These are phyloP conservation scores for Hipparchia sbordonii DNA, from an alignment of 2,888 invertebrate genomes.

Conservation along the genomic window DNA sequence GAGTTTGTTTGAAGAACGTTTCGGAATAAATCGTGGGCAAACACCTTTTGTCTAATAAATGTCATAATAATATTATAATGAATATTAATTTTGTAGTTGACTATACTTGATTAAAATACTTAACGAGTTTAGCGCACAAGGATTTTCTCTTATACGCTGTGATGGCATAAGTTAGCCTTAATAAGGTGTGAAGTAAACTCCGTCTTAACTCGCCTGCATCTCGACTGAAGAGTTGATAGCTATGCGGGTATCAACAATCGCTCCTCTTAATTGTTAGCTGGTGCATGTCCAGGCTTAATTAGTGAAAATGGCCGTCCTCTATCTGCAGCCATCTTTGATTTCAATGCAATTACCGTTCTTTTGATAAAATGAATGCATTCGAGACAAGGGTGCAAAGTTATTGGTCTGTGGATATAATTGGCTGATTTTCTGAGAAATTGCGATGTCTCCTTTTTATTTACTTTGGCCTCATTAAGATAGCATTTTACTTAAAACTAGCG, in stretches of 20 bases:
- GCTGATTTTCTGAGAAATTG: slow-evolving; percentile 27
- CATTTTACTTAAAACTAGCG: slow-evolving; percentile 7
- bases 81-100: not conserved
- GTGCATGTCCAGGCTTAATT: slow-evolving; percentile 79
- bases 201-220: slow-evolving; percentile 63
- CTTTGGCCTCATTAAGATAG: slow-evolving; percentile 15
- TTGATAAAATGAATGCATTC: slow-evolving; percentile 66
- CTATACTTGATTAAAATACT: slow-evolving; percentile 41
- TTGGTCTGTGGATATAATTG: slow-evolving; percentile 42
- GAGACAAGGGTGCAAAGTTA: slow-evolving; percentile 40
- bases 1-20: too few relatives aligned
- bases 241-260: slow-evolving; percentile 74
- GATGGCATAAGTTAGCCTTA: slow-evolving; percentile 48
- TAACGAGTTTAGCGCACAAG: slow-evolving; percentile 30
- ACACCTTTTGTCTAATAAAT: too few relatives aligned
- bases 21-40: too few relatives aligned
- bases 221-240: slow-evolving; percentile 60
- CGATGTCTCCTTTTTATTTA: slow-evolving; percentile 9
- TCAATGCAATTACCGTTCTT: slow-evolving; percentile 80
- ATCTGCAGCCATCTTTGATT: slow-evolving; percentile 77
- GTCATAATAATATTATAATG: not conserved
- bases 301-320: slow-evolving; percentile 75
- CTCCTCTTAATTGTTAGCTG: slow-evolving; percentile 75
- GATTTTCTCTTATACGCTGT: slow-evolving; percentile 34
- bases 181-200: slow-evolving; percentile 71